Evolutionary conservation across 2,888 invertebrate species (phyloP).

Genomic region (Hydroisotoma schaefferi): DNA sequence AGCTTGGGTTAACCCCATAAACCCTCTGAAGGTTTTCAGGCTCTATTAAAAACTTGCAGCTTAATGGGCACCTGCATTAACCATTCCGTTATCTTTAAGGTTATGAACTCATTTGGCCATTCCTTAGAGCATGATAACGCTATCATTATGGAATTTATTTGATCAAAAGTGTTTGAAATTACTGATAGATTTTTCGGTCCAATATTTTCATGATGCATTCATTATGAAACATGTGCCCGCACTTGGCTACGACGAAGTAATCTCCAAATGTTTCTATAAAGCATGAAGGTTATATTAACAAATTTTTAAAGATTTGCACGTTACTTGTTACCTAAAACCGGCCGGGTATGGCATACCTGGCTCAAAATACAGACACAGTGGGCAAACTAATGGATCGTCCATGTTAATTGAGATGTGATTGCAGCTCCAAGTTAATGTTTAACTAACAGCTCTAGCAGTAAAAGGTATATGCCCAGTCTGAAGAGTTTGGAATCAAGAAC

Average conservation of each 20-base stretch:
- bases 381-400: constrained; percentile 15
- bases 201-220: constrained; percentile 38
- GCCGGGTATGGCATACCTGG: constrained; percentile 31
- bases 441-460: too few relatives aligned
- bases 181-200: constrained; percentile 31
- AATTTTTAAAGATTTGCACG: not conserved
- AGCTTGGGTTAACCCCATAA: constrained; percentile 41
- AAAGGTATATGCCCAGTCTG: too few relatives aligned
- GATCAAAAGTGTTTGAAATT: constrained; percentile 4
- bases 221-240: constrained; percentile 35
- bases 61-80: constrained; percentile 38
- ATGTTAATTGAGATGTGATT: not conserved
- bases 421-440: not conserved
- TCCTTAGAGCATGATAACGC: not conserved
- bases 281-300: not conserved
- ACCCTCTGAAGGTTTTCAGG: constrained; percentile 36
- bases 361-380: constrained; percentile 44
- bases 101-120: not conserved
- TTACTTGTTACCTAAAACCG: not conserved
- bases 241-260: constrained; percentile 42
- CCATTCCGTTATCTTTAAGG: not conserved
- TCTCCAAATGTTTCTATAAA: constrained; percentile 45
- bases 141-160: too few relatives aligned
- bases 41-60: constrained; percentile 36
- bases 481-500: too few relatives aligned